These are phyloP conservation scores for Meganola albula DNA, from an alignment of 2,888 invertebrate species.

Conservation along the genomic window DNA sequence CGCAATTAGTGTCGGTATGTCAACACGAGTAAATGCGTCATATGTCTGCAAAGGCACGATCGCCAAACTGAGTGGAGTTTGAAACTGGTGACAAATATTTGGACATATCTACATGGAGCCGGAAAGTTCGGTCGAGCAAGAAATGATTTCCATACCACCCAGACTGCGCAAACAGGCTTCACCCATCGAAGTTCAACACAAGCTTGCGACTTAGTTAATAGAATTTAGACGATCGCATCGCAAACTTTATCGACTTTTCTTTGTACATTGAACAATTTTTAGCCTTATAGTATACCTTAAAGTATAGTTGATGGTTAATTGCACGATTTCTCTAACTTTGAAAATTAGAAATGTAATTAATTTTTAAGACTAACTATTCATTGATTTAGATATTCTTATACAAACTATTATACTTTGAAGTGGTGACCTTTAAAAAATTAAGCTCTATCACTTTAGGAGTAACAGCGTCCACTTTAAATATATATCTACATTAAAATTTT, in stretches of 20 bases:
- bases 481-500: too few relatives aligned
- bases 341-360: too few relatives aligned
- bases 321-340: too few relatives aligned
- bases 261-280: conserved; percentile 39
- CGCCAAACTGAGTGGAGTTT: conserved; percentile 51
- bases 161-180: conserved; percentile 62
- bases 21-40: conserved; percentile 47
- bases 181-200: conserved; percentile 69
- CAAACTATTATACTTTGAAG: too few relatives aligned
- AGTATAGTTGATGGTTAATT: too few relatives aligned
- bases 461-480: too few relatives aligned
- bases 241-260: conserved; percentile 45
- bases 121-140: conserved; percentile 63
- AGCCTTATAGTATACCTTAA: too few relatives aligned
- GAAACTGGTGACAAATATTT: conserved; percentile 65
- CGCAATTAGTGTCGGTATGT: conserved; percentile 40
- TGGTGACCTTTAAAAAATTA: too few relatives aligned
- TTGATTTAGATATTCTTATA: too few relatives aligned
- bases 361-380: too few relatives aligned
- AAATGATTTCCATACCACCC: conserved; percentile 70
- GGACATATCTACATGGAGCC: conserved; percentile 57
- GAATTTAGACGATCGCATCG: conserved; percentile 63
- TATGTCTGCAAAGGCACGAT: conserved; percentile 56
- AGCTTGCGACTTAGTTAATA: conserved; percentile 70
- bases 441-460: too few relatives aligned